Conservation (phyloP, 1,140 invertebrate genomes). For the Spodoptera frugiperda region DNA sequence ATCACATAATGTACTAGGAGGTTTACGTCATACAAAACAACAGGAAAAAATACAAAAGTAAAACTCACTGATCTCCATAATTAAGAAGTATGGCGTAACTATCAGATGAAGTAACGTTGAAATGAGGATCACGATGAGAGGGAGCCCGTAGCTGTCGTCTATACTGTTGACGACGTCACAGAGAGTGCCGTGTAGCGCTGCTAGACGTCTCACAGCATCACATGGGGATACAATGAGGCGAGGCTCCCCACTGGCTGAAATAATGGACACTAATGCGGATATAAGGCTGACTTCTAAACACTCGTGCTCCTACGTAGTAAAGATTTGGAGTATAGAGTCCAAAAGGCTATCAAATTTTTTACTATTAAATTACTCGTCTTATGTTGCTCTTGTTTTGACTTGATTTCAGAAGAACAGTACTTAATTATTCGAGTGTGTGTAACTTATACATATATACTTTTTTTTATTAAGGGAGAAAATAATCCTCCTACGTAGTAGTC, state of each 20-base stretch:
- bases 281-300: not conserved
- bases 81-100: slow-evolving; percentile 90
- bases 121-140: slow-evolving; percentile 88
- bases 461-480: too few species aligned
- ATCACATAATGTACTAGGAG: too few species aligned
- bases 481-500: too few species aligned
- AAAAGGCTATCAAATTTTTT: too few species aligned
- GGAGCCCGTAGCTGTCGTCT: slow-evolving; percentile 86
- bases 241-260: slow-evolving; percentile 67
- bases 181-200: slow-evolving; percentile 73
- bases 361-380: too few species aligned
- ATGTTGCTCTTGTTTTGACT: too few species aligned
- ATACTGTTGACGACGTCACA: slow-evolving; percentile 77
- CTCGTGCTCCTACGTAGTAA: not conserved
- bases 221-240: slow-evolving; percentile 72
- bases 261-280: not conserved
- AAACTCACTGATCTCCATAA: slow-evolving; percentile 87
- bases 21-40: too few species aligned
- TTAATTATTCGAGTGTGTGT: too few species aligned
- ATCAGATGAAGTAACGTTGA: slow-evolving; percentile 90
- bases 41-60: too few species aligned
- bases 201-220: slow-evolving; percentile 75
- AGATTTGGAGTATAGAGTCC: too few species aligned
- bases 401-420: too few species aligned
- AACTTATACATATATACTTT: too few species aligned